A percentile compares a stretch with the other conserved stretches of the same genome.
Conservation (phyloP, 2,888 invertebrate species). For the Epirrhoe tristata region DNA sequence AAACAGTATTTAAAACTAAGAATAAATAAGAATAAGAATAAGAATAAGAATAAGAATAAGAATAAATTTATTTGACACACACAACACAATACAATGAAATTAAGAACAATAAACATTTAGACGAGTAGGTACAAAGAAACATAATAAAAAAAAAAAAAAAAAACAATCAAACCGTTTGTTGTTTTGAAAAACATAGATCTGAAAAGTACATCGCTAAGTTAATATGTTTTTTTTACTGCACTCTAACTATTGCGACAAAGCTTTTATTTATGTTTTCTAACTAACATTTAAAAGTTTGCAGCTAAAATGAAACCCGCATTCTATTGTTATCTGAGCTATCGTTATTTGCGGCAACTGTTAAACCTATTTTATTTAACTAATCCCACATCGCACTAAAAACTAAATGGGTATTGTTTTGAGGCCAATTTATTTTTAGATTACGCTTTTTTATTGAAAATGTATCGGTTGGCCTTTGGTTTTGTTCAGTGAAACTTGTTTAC, state of each 20-base stretch:
- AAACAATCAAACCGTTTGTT: too few species aligned
- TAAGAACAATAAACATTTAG: too few species aligned
- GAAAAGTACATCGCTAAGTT: too few species aligned
- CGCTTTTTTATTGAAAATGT: conserved; percentile 34
- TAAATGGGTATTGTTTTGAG: conserved; percentile 40
- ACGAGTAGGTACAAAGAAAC: too few species aligned
- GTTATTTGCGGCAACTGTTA: conserved; percentile 28
- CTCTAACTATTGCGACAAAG: background rate
- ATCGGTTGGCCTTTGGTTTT: conserved; percentile 22
- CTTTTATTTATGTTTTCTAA: background rate
- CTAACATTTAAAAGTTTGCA: conserved; percentile 10
- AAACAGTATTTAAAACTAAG: too few species aligned
- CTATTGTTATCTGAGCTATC: conserved; percentile 42
- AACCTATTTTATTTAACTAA: conserved; percentile 43
- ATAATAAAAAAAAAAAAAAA: too few species aligned
- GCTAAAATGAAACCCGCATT: conserved; percentile 4
- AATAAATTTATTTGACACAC: too few species aligned
- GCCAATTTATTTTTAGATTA: conserved; percentile 42
- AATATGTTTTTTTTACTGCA: background rate
- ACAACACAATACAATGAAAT: too few species aligned
- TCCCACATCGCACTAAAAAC: conserved; percentile 32
- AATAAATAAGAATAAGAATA: too few species aligned
- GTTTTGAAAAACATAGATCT: too few species aligned
- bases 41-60: too few species aligned
- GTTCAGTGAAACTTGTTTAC: conserved; percentile 24